phyloP scores from a whole-genome alignment of 2,888 invertebrate genomes.

The Cheilosia vulpina region DNA sequence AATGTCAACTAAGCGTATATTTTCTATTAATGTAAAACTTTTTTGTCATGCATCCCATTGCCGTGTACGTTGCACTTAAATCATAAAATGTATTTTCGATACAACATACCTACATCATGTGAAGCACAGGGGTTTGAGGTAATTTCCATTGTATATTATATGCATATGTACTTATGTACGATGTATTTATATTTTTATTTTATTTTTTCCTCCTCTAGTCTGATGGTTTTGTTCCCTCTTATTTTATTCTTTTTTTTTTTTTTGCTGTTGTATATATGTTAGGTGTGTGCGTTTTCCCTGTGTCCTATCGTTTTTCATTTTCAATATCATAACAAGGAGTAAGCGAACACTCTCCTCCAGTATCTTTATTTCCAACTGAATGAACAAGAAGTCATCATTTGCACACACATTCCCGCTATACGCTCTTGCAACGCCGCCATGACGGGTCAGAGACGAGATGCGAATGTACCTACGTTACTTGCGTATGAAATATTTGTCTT shows the following conservation, averaged over 20 bases:
- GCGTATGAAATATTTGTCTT: not conserved
- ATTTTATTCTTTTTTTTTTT: too few species aligned
- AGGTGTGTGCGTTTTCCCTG: conserved; percentile 7
- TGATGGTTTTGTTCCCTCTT: conserved; percentile 17
- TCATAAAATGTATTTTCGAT: conserved; percentile 26
- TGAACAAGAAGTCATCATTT: conserved; percentile 54
- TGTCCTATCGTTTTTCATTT: conserved; percentile 40
- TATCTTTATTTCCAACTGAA: conserved; percentile 63
- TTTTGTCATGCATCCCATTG: conserved; percentile 11
- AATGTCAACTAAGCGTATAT: too few species aligned
- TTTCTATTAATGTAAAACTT: too few species aligned
- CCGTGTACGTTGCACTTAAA: conserved; percentile 1
- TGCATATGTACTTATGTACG: conserved; percentile 1
- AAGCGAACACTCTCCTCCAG: conserved; percentile 33
- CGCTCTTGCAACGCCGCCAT: conserved; percentile 11
- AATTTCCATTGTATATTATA: not conserved
- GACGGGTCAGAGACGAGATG: conserved; percentile 19
- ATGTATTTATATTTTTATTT: not conserved
- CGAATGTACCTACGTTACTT: not conserved
- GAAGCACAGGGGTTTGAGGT: not conserved
- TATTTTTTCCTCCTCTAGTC: conserved; percentile 1
- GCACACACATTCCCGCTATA: conserved; percentile 28
- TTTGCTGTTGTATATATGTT: not conserved
- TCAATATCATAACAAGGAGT: conserved; percentile 43
- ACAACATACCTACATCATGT: not conserved